Evolutionary conservation across 2,888 invertebrate genomes (phyloP), one percentile per base, ranked within the genome.

Genomic region (Drosophila suboccidentalis): DNA sequence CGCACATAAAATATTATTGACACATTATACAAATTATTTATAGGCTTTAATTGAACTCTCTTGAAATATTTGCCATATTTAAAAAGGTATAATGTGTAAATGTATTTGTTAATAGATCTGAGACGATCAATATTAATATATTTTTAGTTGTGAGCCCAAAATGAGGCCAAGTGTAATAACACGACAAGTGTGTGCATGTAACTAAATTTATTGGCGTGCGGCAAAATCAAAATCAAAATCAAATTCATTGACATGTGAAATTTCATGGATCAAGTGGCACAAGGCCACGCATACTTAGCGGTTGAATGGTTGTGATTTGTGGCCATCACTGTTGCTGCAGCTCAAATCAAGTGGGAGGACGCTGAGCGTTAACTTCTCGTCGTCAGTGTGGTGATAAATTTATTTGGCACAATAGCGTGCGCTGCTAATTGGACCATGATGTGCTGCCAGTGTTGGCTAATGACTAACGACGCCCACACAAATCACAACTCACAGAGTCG

Each of bases 201-300:
- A 57, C 66, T 75, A 59, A 76, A 64, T 76, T 69, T 34, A 64
- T 79, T 51, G 41, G 55, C 55, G 29, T 44, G 43, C 36, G 58
- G 36, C 51, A 50, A 57, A 43, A 51, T 61, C 60, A 57, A 55
- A 62, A 54, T 59, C 63, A 68, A 68, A 70, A 71, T 70, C 63
- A 64, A 68, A 82, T 64, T 47, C 89, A 80, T 65, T 90, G 86
- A 82, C 80, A 71, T 88, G 90, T 80, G 67, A 78, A 78, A 73
- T 78, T 84, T 88, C 71, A 88, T 71, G 89, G 78, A 78, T 86
- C 90, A 88, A 65, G 68, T 69, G 68, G 49, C 70, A 57, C 26
- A 50, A 41, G 41, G 60, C 19, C 29, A 77, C 60, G 51, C 63
- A 61, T 22, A 38, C 47, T 43, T 46, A 26, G 22, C 29, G 36